phyloP scores from a whole-genome alignment of 2,888 invertebrate genomes.

The Macrosiphum euphorbiae region DNA sequence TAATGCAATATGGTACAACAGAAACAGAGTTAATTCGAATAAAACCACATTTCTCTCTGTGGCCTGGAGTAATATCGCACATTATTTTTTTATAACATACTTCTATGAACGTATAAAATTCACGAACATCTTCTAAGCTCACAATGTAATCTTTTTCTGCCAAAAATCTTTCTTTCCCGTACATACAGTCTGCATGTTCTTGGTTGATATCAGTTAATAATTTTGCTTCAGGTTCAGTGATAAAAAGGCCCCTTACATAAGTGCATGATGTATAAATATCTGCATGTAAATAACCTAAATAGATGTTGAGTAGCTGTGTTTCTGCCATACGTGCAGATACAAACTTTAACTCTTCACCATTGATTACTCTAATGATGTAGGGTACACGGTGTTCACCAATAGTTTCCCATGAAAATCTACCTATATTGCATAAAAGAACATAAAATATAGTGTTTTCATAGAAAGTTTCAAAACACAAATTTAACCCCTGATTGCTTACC shows the following conservation, averaged over 20 bases:
- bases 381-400: constrained; percentile 90
- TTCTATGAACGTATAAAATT: constrained; percentile 91
- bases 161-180: constrained; percentile 89
- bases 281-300: constrained; percentile 88
- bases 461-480: not conserved
- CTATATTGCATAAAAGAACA: constrained; percentile 67
- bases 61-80: constrained; percentile 73
- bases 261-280: constrained; percentile 93
- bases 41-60: constrained; percentile 86
- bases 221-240: constrained; percentile 90
- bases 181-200: constrained; percentile 91
- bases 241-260: constrained; percentile 92
- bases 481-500: not conserved
- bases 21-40: constrained; percentile 92
- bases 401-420: constrained; percentile 90
- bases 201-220: constrained; percentile 93
- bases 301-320: constrained; percentile 88
- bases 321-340: constrained; percentile 96
- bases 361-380: constrained; percentile 81
- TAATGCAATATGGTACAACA: constrained; percentile 91
- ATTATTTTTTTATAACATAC: constrained; percentile 89
- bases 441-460: not conserved
- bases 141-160: constrained; percentile 92
- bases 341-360: constrained; percentile 79
- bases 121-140: constrained; percentile 86